Conservation (phyloP, 2,888 invertebrate species). For the Augochlorella aurata region DNA sequence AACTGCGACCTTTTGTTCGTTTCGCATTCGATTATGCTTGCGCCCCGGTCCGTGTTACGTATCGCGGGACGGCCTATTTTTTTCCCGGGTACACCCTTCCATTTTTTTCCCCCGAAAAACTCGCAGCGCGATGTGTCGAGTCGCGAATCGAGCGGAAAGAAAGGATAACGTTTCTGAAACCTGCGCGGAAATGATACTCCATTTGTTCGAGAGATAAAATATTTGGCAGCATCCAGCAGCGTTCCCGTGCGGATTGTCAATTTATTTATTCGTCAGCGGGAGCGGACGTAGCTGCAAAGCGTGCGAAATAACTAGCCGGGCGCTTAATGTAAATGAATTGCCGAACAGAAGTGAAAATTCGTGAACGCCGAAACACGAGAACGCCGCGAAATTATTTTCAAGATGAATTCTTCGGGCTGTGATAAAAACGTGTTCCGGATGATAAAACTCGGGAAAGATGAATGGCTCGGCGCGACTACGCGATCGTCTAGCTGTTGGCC, state of each 20-base stretch:
- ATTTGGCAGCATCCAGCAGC: neutral
- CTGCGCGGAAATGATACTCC: neutral
- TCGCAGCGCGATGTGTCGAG: neutral
- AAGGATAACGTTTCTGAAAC: neutral
- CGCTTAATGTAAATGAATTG: no score
- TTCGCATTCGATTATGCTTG: slow-evolving; percentile 34
- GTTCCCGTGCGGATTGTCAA: neutral
- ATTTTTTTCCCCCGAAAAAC: neutral
- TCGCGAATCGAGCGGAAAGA: neutral
- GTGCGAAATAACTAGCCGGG: no score
- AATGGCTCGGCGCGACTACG: neutral
- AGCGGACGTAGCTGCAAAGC: no score
- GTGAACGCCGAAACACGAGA: no score
- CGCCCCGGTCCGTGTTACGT: neutral
- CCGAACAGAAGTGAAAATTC: no score
- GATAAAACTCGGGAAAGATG: neutral
- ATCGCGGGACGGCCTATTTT: neutral
- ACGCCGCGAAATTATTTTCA: no score
- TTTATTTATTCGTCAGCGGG: neutral
- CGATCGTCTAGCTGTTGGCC: neutral
- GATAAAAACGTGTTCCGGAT: neutral
- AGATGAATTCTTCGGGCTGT: no score
- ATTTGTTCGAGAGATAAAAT: neutral
- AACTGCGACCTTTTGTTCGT: slow-evolving; percentile 33
- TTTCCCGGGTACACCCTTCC: no score